Percentiles rank a stretch among this genome's conserved stretches.
Conservation (phyloP, 2,113 vertebrate species). For the Manacus vitellinus region DNA sequence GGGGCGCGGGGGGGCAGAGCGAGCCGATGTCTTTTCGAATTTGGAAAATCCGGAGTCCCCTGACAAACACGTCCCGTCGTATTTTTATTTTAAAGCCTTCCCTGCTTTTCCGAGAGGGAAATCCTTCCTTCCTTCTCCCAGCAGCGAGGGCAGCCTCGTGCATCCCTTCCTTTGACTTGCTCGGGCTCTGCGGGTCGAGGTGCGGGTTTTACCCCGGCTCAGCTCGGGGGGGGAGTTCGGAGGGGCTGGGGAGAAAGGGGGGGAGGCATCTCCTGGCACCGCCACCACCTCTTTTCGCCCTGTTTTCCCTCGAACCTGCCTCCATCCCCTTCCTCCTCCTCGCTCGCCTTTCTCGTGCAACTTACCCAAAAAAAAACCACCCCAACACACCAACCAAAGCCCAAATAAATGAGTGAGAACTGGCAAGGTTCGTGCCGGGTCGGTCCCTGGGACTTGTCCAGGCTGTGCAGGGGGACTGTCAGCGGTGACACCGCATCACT, state of each 20-base stretch:
- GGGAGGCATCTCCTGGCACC: neutral
- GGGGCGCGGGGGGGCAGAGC: no score
- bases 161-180: rapidly evolving
- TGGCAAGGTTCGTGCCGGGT: neutral
- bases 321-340: neutral
- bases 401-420: neutral
- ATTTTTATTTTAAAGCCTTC: neutral
- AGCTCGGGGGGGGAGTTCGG: neutral
- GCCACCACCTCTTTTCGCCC: neutral
- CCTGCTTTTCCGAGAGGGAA: neutral
- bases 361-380: neutral
- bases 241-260: neutral
- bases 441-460: neutral
- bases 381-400: neutral
- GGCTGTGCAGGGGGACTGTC: neutral
- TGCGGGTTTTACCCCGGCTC: neutral
- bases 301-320: neutral
- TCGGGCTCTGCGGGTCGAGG: neutral
- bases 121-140: neutral
- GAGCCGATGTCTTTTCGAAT: neutral
- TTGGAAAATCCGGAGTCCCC: neutral
- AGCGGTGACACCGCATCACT: neutral
- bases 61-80: neutral
- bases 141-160: neutral
- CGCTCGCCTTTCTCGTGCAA: neutral